Evolutionary conservation across 2,113 vertebrate species (phyloP).

Genomic region (Indicator maculatus): DNA sequence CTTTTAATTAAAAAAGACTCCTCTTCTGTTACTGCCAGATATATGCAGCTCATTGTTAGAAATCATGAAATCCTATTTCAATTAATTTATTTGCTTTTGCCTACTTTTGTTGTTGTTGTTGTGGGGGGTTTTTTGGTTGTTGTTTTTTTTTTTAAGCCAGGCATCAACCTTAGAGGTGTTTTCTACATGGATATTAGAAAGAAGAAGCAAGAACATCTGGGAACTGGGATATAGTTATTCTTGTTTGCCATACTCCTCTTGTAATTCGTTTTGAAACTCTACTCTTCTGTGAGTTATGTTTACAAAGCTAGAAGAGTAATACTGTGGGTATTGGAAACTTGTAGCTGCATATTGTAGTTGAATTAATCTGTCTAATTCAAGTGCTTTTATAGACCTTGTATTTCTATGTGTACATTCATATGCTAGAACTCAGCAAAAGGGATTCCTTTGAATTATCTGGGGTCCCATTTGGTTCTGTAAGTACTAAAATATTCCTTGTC

Average conservation of each 20-base stretch:
- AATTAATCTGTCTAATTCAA: neutral
- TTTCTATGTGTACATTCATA: neutral
- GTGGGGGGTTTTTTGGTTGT: no score
- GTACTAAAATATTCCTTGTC: neutral
- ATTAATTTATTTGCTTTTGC: neutral
- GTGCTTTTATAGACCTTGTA: neutral
- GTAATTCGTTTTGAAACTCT: neutral
- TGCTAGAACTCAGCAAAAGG: neutral
- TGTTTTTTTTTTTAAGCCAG: neutral
- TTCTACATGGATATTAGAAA: neutral
- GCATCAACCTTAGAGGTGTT: neutral
- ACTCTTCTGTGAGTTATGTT: neutral
- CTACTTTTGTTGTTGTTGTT: neutral
- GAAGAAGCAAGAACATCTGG: neutral
- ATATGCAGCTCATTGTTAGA: neutral
- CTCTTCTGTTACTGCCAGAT: neutral
- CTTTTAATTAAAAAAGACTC: neutral
- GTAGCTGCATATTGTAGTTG: neutral
- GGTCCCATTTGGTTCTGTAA: neutral
- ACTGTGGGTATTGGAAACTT: neutral
- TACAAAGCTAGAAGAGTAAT: neutral
- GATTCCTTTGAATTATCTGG: neutral
- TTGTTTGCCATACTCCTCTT: neutral
- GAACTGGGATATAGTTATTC: neutral
- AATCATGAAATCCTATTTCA: neutral